These are phyloP conservation scores for Anisognathus igniventris DNA, from an alignment of 2,797 vertebrate species.

Conservation along the genomic window DNA sequence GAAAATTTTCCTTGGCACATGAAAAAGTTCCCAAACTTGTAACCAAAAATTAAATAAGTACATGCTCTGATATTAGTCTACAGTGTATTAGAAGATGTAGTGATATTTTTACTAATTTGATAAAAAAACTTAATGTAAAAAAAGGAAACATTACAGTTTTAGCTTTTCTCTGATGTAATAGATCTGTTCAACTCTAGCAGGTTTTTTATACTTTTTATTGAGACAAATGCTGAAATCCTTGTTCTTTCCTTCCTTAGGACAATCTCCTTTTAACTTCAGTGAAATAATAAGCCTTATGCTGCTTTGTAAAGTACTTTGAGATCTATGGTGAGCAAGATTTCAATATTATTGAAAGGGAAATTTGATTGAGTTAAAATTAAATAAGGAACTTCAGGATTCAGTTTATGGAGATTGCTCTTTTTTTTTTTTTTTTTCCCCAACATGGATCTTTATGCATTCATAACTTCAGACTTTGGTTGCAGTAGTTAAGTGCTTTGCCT, in stretches of 20 bases:
- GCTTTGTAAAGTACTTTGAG: not conserved
- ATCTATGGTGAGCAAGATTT: not conserved
- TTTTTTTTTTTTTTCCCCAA: not conserved
- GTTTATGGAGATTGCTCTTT: not conserved
- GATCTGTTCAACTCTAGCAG: not conserved
- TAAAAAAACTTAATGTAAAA: not conserved
- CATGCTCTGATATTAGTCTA: not conserved
- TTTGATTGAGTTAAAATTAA: not conserved
- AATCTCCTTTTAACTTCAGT: constrained; percentile 11
- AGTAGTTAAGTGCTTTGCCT: not conserved
- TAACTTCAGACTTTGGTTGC: not conserved
- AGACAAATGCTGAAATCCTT: constrained; percentile 1
- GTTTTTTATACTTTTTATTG: not conserved
- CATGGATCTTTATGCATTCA: not conserved
- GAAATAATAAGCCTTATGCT: not conserved
- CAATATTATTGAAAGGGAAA: constrained; percentile 23
- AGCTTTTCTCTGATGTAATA: not conserved
- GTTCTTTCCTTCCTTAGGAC: not conserved
- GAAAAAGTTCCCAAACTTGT: not conserved
- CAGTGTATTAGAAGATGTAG: not conserved
- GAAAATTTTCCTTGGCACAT: not conserved
- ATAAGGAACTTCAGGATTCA: not conserved
- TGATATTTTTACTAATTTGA: not conserved
- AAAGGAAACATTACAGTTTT: not conserved
- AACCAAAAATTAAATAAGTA: not conserved